These are phyloP conservation scores for Eudemis profundana DNA, from an alignment of 2,888 invertebrate genomes.

Conservation along the genomic window DNA sequence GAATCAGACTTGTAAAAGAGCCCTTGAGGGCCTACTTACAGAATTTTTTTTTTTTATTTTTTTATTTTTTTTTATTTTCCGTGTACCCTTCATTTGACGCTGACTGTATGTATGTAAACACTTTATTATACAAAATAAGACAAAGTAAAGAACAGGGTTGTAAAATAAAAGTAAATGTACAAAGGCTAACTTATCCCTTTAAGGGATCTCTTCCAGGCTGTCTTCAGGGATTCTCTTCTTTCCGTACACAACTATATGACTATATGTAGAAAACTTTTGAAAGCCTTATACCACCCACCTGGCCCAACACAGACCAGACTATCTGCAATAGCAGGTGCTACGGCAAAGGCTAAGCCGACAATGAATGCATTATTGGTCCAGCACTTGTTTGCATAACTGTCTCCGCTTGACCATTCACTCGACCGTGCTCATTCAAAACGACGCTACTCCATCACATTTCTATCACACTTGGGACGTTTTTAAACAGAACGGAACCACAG, in stretches of 20 bases:
- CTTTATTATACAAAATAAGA: too few relatives aligned
- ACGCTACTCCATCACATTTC: not conserved
- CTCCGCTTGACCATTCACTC: constrained; percentile 73
- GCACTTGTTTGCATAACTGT: constrained; percentile 82
- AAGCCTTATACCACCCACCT: constrained; percentile 15
- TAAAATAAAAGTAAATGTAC: too few relatives aligned
- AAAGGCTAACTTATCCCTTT: too few relatives aligned
- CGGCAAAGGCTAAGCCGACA: constrained; percentile 68
- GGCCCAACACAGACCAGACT: constrained; percentile 50
- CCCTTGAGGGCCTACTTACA: too few relatives aligned
- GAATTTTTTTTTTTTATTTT: too few relatives aligned
- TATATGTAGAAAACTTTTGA: not conserved
- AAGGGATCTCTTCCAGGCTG: too few relatives aligned
- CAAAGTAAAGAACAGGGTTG: too few relatives aligned
- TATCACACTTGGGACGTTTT: constrained; percentile 14
- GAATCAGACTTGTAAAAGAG: too few relatives aligned
- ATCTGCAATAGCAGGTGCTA: constrained; percentile 68
- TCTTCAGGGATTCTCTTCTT: too few relatives aligned
- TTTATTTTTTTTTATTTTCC: too few relatives aligned
- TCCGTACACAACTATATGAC: not conserved
- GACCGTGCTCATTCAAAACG: constrained; percentile 52
- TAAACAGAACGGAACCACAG: constrained; percentile 62
- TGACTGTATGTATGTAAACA: too few relatives aligned
- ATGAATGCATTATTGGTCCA: constrained; percentile 80
- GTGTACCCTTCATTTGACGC: too few relatives aligned